phyloP scores from a whole-genome alignment of 2,888 invertebrate genomes.

The Zhuqinia jingwanae region DNA sequence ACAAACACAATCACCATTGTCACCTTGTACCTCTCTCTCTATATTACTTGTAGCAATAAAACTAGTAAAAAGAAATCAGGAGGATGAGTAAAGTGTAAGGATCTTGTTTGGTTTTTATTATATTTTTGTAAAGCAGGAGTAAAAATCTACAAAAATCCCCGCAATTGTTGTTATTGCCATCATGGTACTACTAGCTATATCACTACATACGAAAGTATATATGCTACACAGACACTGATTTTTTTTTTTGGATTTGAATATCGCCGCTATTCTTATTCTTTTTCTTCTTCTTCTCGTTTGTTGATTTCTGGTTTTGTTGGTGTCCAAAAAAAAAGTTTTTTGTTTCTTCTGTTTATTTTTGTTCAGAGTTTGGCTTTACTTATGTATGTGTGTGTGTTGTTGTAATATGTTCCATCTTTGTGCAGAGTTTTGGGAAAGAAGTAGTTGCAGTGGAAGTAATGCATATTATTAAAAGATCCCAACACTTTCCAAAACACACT shows the following conservation, averaged over 20 bases:
- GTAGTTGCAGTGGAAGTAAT: neutral
- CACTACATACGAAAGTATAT: no score
- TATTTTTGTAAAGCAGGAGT: slow-evolving; percentile 6
- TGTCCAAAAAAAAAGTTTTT: slow-evolving; percentile 14
- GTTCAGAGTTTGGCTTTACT: no score
- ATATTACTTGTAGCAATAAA: neutral
- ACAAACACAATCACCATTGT: neutral
- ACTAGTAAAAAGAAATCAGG: neutral
- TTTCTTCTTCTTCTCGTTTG: slow-evolving; percentile 3
- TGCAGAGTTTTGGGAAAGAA: neutral
- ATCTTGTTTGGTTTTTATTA: slow-evolving; percentile 13
- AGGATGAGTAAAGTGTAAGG: neutral
- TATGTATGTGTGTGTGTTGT: no score
- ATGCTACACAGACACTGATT: no score
- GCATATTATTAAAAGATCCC: slow-evolving; percentile 4
- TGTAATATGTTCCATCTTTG: no score
- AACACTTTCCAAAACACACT: no score
- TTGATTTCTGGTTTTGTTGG: slow-evolving; percentile 40
- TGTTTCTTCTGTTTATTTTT: no score
- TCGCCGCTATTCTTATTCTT: neutral
- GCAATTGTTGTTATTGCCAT: slow-evolving; percentile 10
- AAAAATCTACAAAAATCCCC: neutral
- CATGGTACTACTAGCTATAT: neutral
- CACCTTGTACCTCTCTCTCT: neutral
- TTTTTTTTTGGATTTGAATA: no score